Conservation (phyloP, 2,888 invertebrate species). For the Pseudanteris insignis region DNA sequence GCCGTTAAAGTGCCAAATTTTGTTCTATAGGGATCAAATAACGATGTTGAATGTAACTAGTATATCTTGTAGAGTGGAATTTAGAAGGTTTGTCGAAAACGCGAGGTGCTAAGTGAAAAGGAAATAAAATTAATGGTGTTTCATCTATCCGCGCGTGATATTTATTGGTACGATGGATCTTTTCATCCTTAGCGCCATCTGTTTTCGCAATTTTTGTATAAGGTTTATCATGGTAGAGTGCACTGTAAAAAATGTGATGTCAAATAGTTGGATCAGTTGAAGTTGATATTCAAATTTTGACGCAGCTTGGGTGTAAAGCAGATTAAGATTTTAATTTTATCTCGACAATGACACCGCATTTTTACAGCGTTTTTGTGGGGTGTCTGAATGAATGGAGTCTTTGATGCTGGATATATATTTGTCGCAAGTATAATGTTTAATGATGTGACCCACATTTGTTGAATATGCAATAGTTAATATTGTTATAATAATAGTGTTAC, state of each 20-base stretch:
- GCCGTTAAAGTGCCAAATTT: constrained; percentile 33
- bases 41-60: constrained; percentile 30
- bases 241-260: constrained; percentile 36
- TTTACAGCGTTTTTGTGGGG: constrained; percentile 59
- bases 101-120: constrained; percentile 8
- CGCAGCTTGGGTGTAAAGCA: no score
- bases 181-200: constrained; percentile 8
- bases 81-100: constrained; percentile 19
- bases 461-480: constrained; percentile 66
- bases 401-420: constrained; percentile 60
- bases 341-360: constrained; percentile 40
- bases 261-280: no score
- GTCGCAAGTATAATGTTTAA: constrained; percentile 64
- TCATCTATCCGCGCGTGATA: not conserved
- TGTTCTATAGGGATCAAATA: constrained; percentile 15
- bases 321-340: not conserved
- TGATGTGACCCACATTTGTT: constrained; percentile 66
- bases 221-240: constrained; percentile 34
- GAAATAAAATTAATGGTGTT: no score
- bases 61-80: constrained; percentile 34
- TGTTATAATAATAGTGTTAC: constrained; percentile 66
- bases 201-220: constrained; percentile 24
- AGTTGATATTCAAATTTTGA: no score
- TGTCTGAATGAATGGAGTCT: constrained; percentile 65
- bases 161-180: not conserved